Base-by-base conservation (phyloP, 2,888 invertebrate genomes). In the Dryobota labecula region DNA sequence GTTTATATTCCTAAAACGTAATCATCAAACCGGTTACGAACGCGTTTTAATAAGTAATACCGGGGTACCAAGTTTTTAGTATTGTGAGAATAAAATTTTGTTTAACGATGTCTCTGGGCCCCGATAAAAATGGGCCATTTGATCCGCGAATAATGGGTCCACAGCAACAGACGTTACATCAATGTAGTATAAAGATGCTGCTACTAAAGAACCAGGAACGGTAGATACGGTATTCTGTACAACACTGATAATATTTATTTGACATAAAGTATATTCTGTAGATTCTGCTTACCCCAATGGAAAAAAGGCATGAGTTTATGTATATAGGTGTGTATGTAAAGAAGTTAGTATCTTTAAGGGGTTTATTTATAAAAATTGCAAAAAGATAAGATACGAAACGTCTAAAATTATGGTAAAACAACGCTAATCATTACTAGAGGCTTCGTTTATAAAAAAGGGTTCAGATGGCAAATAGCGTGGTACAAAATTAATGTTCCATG, bases 101-200 rank as follows among this genome's bases (percentile, higher is more conserved):
- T 90, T 92, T 93, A 93, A 93, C 91, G 92, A 88, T 89, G 89
- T 90, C 90, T 85, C 88, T 58, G 73, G 77, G 82, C 87, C 87
- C 80, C 85, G 78, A 78, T 87, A 87, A 84, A 83, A 90, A 92
- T 91, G 87, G 92, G 88, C 93, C 92, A 93, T 94, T 94, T 92
- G 91, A 93, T 93, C 91, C 90, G 66, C 82, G 84, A 90, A 92
- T 94, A 94, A 94, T 91, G 91, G 91, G 82, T 88, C 83, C 86
- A 64, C 78, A 87, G 91, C 87, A 89, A 86, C 91, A 92, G 91
- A 89, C 89, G 89, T 87, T 87, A 88, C 91, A 86, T 91, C 90
- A 88, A 91, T 91, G 91, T 82, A 90, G 90, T 87, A 88, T 90
- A 90, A 90, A 91, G 90, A 90, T 83, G 86, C 79, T 78, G 76